Conservation (phyloP, 2,113 vertebrate species). For the Orcinus orca region DNA sequence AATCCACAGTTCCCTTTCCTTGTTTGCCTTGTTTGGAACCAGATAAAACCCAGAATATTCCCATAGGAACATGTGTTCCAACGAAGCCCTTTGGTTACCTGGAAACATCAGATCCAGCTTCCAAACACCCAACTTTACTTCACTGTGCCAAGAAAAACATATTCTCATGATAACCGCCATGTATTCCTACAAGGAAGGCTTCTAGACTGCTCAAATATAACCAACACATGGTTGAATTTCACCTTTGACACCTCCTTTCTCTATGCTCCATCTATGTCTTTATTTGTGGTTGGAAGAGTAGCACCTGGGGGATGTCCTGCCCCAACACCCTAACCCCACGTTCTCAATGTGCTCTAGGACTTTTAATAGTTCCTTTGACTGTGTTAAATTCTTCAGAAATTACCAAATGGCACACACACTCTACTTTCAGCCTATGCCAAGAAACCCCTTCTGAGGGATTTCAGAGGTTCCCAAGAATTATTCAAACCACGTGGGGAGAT, state of each 20-base stretch:
- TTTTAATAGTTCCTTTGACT: neutral
- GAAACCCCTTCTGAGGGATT: neutral
- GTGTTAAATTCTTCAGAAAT: neutral
- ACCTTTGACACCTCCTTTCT: neutral
- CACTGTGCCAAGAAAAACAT: neutral
- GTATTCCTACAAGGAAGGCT: neutral
- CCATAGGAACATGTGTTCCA: neutral
- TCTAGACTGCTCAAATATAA: neutral
- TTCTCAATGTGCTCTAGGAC: neutral
- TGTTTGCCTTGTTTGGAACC: neutral
- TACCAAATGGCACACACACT: neutral
- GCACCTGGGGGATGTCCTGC: neutral
- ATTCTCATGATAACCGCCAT: neutral
- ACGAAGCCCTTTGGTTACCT: neutral
- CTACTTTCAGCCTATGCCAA: neutral
- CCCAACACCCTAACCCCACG: neutral
- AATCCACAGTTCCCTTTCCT: neutral
- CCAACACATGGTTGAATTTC: neutral
- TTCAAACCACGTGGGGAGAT: neutral
- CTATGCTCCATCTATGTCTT: neutral
- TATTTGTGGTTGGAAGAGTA: neutral
- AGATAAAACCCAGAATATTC: neutral
- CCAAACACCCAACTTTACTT: neutral
- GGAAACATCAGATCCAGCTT: neutral
- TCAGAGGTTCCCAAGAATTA: neutral